Percentiles rank a stretch among this genome's conserved stretches.
Conservation (phyloP, 1,140 invertebrate species). For the Drosophila pandora region DNA sequence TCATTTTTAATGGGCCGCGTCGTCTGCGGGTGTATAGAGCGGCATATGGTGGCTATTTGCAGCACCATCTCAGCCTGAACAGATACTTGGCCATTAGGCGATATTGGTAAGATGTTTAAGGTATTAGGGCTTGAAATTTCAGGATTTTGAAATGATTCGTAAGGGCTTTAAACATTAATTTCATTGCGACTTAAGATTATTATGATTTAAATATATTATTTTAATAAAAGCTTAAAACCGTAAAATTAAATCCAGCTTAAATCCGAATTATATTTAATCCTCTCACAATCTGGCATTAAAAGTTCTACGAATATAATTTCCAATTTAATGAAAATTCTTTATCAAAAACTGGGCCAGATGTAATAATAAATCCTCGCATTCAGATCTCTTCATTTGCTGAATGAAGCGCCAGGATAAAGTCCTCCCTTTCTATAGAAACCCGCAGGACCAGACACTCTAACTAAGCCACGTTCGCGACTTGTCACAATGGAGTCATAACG, state of each 20-base stretch:
- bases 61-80: background rate
- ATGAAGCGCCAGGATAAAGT: background rate
- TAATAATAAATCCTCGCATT: slow-evolving; percentile 3
- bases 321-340: background rate
- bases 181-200: too few relatives aligned
- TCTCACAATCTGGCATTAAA: background rate
- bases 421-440: background rate
- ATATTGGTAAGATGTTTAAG: slow-evolving; percentile 18
- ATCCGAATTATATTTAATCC: too few relatives aligned
- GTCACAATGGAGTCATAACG: slow-evolving; percentile 77
- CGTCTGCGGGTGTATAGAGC: slow-evolving; percentile 36
- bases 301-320: background rate
- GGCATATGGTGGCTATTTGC: slow-evolving; percentile 52
- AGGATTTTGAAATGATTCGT: too few relatives aligned
- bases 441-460: slow-evolving; percentile 33
- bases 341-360: slow-evolving; percentile 3
- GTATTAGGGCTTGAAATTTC: background rate
- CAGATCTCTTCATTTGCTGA: background rate
- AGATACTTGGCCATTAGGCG: slow-evolving; percentile 18
- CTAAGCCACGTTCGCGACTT: slow-evolving; percentile 59
- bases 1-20: slow-evolving; percentile 68
- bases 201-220: too few relatives aligned
- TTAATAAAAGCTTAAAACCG: too few relatives aligned
- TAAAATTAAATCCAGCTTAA: too few relatives aligned
- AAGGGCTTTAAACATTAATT: too few relatives aligned